Conservation (phyloP, 2,888 invertebrate species). For the Blastobasis lacticolella region DNA sequence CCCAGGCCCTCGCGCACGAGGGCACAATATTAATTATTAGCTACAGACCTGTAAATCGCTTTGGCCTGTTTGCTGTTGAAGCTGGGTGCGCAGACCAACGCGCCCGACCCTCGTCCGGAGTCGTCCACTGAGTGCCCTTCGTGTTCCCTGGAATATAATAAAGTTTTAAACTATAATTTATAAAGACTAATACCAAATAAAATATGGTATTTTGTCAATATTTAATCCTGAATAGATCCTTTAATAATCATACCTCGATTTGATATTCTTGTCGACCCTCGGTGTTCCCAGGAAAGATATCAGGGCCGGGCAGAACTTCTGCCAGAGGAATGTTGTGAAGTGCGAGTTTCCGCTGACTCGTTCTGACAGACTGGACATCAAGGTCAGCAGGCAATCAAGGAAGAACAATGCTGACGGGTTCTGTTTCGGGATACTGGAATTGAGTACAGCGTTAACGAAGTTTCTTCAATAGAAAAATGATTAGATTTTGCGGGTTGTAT, state of each 20-base stretch:
- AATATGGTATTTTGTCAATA: too few relatives aligned
- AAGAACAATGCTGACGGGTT: slow-evolving; percentile 83
- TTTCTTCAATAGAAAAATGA: background rate
- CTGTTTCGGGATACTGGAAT: slow-evolving; percentile 74
- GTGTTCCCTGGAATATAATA: slow-evolving; percentile 46
- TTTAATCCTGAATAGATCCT: too few relatives aligned
- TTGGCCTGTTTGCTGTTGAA: slow-evolving; percentile 90
- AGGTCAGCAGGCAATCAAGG: slow-evolving; percentile 88
- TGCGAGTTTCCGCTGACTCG: slow-evolving; percentile 88
- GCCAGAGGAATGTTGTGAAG: slow-evolving; percentile 93
- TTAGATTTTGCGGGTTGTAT: background rate
- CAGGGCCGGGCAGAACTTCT: slow-evolving; percentile 92
- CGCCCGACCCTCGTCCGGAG: slow-evolving; percentile 79
- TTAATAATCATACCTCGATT: slow-evolving; percentile 69
- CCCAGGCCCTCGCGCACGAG: too few relatives aligned
- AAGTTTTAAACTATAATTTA: too few relatives aligned
- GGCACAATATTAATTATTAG: too few relatives aligned
- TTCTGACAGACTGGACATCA: slow-evolving; percentile 88
- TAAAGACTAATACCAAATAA: too few relatives aligned
- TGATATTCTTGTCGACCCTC: slow-evolving; percentile 85
- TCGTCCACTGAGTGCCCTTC: slow-evolving; percentile 69
- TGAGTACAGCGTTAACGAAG: background rate
- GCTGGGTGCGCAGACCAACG: slow-evolving; percentile 81
- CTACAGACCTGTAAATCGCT: slow-evolving; percentile 91
- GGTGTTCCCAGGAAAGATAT: slow-evolving; percentile 92